These are phyloP conservation scores for Melanotus villosus DNA, from an alignment of 2,888 invertebrate species.

Conservation along the genomic window DNA sequence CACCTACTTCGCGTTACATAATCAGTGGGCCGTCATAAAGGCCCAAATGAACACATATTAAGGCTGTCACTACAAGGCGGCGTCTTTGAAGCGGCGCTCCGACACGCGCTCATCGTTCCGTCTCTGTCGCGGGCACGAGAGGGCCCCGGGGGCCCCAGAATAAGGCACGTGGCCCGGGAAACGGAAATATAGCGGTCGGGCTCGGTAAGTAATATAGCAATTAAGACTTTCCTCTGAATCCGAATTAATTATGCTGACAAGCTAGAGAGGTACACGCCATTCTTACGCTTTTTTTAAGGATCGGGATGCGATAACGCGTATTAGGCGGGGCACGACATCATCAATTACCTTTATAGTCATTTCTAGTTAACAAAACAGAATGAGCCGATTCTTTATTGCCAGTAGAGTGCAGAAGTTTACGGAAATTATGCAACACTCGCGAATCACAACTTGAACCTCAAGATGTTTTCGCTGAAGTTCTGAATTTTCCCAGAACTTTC, in stretches of 20 bases:
- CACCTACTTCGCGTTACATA: conserved; percentile 59
- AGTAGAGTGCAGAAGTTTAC: no score
- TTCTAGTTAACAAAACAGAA: neutral
- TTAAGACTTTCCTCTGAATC: conserved; percentile 36
- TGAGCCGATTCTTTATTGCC: no score
- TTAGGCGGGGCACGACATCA: conserved; percentile 15
- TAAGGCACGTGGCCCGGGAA: conserved; percentile 38
- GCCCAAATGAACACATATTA: conserved; percentile 59
- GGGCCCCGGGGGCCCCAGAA: conserved; percentile 23
- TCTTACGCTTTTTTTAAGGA: conserved; percentile 23
- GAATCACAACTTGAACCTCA: no score
- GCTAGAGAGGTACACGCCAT: conserved; percentile 28
- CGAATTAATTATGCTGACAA: conserved; percentile 37
- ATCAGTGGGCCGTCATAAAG: conserved; percentile 61
- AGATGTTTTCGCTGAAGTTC: no score
- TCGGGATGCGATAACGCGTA: conserved; percentile 19
- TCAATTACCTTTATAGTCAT: conserved; percentile 12
- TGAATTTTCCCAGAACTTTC: no score
- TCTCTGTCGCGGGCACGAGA: conserved; percentile 50
- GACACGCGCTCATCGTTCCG: conserved; percentile 54
- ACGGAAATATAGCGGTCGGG: conserved; percentile 39
- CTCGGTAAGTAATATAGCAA: conserved; percentile 37
- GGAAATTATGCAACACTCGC: no score
- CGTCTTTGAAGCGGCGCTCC: conserved; percentile 55
- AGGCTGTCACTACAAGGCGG: conserved; percentile 58